phyloP scores from a whole-genome alignment of 2,888 invertebrate genomes.

The Neuroscelio doddi region DNA sequence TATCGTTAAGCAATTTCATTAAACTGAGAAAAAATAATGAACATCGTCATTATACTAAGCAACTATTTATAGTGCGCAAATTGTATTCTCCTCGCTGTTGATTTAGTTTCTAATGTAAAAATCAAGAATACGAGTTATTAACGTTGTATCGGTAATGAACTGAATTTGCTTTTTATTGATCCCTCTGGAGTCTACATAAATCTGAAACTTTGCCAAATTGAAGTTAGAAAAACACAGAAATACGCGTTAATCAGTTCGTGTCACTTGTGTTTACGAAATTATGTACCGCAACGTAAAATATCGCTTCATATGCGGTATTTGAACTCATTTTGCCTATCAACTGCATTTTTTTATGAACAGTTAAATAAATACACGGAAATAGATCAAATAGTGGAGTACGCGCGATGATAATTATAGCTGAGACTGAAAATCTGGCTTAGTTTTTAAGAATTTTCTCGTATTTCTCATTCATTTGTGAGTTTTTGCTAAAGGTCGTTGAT shows the following conservation, averaged over 20 bases:
- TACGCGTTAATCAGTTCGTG: conserved; percentile 43
- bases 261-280: conserved; percentile 42
- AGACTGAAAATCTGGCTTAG: too few relatives aligned
- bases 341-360: conserved; percentile 12
- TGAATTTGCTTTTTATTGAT: conserved; percentile 12
- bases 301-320: conserved; percentile 30
- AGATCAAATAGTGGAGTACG: conserved; percentile 23
- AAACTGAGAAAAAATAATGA: conserved; percentile 6
- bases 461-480: too few relatives aligned
- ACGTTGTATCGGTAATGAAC: conserved; percentile 27
- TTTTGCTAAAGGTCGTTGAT: too few relatives aligned
- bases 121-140: conserved; percentile 28
- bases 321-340: conserved; percentile 31
- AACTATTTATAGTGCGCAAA: too few relatives aligned
- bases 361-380: conserved; percentile 20
- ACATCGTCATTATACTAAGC: too few relatives aligned
- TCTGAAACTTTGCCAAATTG: conserved; percentile 29
- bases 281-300: conserved; percentile 40
- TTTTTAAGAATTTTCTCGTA: too few relatives aligned
- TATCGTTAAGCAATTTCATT: too few relatives aligned
- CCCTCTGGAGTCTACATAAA: conserved; percentile 17
- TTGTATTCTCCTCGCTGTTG: too few relatives aligned
- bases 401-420: neutral
- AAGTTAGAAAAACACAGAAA: conserved; percentile 33
- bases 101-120: too few relatives aligned